Evolutionary conservation across 2,797 vertebrate genomes (phyloP), one percentile per base, ranked within the genome.

Genomic region (Aotus griseimembra): DNA sequence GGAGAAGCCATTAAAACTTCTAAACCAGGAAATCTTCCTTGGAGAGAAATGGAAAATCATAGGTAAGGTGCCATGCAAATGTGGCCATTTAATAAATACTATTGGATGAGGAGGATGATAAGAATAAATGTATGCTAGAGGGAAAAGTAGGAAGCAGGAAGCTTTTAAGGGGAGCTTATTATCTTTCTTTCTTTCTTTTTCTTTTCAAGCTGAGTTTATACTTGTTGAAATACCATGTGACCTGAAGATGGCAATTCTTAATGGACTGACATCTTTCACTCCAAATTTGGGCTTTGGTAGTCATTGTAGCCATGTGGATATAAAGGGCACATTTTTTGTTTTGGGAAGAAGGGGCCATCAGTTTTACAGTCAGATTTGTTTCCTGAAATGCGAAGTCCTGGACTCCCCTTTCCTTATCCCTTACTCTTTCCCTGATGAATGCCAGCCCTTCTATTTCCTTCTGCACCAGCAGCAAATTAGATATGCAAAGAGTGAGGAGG

Each of bases 1-100:
- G 97, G 92, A 76, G 96, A 82, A 97, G 94, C 97, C 98, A 97
- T 98, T 97, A 97, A 98, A 97, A 96, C 98, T 97, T 96, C 90
- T 97, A 97, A 97, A 98, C 98, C 96, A 97, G 94, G 97, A 97
- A 98, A 98, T 97, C 95, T 96, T 98, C 96, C 97, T 97, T 97
- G 95, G 93, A 96, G 93, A 98, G 97, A 98, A 98, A 97, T 97
- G 96, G 95, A 96, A 98, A 97, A 94, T 96, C 89, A n/a, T 91
- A 98, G 96, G 95, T 96, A 94, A 41, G 7, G 92, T 97, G 96
- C 95, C 94, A 96, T 97, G 97, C 96, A 98, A 97, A 98, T 98
- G 96, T 88, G 91, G 7, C 58, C 94, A 93, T 77, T 98, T 97
- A 98, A 98, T 97, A 95, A 97, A 97, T 96, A 97, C 86, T 90